phyloP scores from a whole-genome alignment of 2,797 vertebrate species.

The Siniperca undulata region DNA sequence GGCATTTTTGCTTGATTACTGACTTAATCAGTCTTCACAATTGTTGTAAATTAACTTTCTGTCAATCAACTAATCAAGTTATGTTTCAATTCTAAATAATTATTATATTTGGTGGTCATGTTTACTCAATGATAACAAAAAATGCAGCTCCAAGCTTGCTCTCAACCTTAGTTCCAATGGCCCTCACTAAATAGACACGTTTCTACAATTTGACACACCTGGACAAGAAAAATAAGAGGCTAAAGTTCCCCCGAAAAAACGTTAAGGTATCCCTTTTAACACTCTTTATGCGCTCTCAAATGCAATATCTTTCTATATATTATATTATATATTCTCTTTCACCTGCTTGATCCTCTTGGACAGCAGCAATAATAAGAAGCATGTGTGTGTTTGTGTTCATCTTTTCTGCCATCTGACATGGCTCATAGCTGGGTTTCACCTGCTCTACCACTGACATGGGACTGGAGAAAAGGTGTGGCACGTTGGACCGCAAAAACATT shows the following conservation, averaged over 20 bases:
- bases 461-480: neutral
- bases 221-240: neutral
- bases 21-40: neutral
- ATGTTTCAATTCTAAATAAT: neutral
- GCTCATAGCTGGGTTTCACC: slow-evolving; percentile 30
- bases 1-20: neutral
- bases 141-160: neutral
- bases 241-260: slow-evolving; percentile 25
- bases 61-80: neutral
- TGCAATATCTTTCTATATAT: neutral
- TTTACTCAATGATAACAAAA: neutral
- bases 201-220: neutral
- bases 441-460: neutral
- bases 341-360: neutral
- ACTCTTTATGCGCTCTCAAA: neutral
- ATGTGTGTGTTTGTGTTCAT: slow-evolving; percentile 26
- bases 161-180: neutral
- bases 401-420: slow-evolving; percentile 22
- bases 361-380: slow-evolving; percentile 38
- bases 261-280: slow-evolving; percentile 29
- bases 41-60: neutral
- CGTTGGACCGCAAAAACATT: slow-evolving; percentile 2
- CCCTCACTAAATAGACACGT: neutral
- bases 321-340: too few relatives aligned
- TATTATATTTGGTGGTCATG: neutral